Percentiles rank a stretch among this genome's conserved stretches.
phyloP scores from a whole-genome alignment of 2,888 invertebrate species.

The Eupithecia subumbrata region DNA sequence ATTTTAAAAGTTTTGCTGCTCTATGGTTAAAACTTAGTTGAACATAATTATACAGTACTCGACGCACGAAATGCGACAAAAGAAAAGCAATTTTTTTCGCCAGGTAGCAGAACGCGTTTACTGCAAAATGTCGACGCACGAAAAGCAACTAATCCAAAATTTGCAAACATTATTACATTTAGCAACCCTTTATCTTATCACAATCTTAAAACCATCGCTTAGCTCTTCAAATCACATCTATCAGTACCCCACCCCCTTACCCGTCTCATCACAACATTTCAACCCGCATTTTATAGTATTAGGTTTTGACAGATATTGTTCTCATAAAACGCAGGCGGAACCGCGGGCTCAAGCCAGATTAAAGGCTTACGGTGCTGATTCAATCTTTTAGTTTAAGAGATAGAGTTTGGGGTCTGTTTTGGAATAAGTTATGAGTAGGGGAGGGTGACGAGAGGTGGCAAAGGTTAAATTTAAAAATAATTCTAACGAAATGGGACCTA shows the following conservation, averaged over 20 bases:
- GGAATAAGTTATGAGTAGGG: conserved; percentile 4
- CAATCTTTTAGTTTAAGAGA: conserved; percentile 51
- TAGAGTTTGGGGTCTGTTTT: conserved; percentile 24
- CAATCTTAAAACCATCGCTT: conserved; percentile 15
- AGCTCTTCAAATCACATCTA: conserved; percentile 37
- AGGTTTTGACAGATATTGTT: conserved; percentile 79
- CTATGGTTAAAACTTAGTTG: too few relatives aligned
- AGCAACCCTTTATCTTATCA: not conserved
- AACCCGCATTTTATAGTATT: conserved; percentile 74
- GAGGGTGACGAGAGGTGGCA: not conserved
- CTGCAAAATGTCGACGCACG: too few relatives aligned
- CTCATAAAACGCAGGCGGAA: conserved; percentile 72
- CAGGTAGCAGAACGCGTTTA: too few relatives aligned
- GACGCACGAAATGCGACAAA: too few relatives aligned
- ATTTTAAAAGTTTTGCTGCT: too few relatives aligned
- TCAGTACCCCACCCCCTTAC: conserved; percentile 37
- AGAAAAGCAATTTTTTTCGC: too few relatives aligned
- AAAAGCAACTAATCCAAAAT: not conserved
- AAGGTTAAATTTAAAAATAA: not conserved
- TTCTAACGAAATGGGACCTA: not conserved
- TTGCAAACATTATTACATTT: not conserved
- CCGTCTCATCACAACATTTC: conserved; percentile 59
- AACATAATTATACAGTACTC: too few relatives aligned
- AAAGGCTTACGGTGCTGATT: conserved; percentile 62
- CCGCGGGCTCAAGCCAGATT: conserved; percentile 57